These are phyloP conservation scores for Prionailurus viverrinus DNA, from an alignment of 2,113 vertebrate species.

Conservation along the genomic window DNA sequence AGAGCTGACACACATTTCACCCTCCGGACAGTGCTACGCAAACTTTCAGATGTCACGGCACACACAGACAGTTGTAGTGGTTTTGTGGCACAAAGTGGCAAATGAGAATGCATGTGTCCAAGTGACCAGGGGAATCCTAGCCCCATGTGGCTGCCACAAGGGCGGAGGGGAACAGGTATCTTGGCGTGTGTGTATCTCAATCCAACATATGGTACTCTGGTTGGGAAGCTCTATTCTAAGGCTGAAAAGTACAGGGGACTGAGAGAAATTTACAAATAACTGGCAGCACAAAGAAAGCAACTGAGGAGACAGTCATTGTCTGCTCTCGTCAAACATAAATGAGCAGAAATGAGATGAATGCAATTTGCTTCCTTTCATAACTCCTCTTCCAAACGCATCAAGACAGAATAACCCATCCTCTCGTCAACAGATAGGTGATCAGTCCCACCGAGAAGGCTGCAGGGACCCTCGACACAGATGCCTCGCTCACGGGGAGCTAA, in stretches of 20 bases:
- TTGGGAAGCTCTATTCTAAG: conserved; percentile 33
- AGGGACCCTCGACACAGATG: not conserved
- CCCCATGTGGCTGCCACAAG: not conserved
- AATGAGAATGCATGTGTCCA: not conserved
- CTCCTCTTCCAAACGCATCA: conserved; percentile 58
- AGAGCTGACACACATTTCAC: not conserved
- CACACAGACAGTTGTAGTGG: not conserved
- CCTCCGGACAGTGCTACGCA: not conserved
- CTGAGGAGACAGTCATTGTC: conserved; percentile 26
- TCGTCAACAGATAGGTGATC: not conserved
- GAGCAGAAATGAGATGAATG: conserved; percentile 62
- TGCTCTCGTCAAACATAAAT: conserved; percentile 32
- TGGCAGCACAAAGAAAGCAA: conserved; percentile 17
- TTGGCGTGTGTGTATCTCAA: not conserved
- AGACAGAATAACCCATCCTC: conserved; percentile 9
- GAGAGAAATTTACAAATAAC: conserved; percentile 45
- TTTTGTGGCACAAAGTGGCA: not conserved
- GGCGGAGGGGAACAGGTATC: not conserved
- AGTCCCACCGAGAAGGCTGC: not conserved
- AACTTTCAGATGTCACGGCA: not conserved
- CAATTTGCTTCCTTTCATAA: conserved; percentile 49
- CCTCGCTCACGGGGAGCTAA: not conserved
- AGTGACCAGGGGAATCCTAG: not conserved
- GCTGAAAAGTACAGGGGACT: not conserved
- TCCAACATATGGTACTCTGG: not conserved